Evolutionary conservation across 1,140 invertebrate species (phyloP).

Genomic region (Brachionus calyciflorus): DNA sequence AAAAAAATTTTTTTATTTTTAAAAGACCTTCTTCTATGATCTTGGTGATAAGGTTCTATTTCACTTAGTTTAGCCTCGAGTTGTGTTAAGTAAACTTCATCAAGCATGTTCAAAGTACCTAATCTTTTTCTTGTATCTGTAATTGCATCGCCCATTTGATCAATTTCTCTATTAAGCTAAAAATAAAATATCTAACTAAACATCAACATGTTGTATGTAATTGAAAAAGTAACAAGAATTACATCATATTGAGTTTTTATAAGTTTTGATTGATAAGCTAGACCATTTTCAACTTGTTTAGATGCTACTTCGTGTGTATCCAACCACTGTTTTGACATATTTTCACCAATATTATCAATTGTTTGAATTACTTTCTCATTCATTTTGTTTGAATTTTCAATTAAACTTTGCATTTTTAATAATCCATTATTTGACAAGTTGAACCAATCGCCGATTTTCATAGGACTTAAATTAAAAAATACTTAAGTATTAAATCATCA

Average conservation of each 20-base stretch:
- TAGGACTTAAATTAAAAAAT: constrained; percentile 2
- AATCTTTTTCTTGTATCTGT: not conserved
- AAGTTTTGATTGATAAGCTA: not conserved
- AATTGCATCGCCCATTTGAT: constrained; percentile 4
- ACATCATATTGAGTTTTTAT: constrained; percentile 14
- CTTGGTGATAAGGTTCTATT: constrained; percentile 26
- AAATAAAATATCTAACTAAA: too few species aligned
- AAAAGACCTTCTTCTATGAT: constrained; percentile 5
- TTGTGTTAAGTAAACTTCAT: constrained; percentile 17
- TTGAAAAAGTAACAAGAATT: too few species aligned
- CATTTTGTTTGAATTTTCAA: not conserved
- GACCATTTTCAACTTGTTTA: constrained; percentile 18
- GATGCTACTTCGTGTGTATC: not conserved
- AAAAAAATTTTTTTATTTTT: not conserved
- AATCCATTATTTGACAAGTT: not conserved
- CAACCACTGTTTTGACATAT: constrained; percentile 37
- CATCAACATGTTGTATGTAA: too few species aligned
- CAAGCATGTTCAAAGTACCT: not conserved
- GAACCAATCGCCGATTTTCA: constrained; percentile 35
- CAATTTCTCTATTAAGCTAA: constrained; percentile 29
- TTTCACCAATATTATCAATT: constrained; percentile 7
- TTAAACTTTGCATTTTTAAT: not conserved
- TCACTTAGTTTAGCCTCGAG: constrained; percentile 21
- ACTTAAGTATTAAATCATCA: not conserved
- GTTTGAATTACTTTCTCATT: constrained; percentile 20